phyloP scores from a whole-genome alignment of 2,888 invertebrate species.

The Drosophila pseudotalamancana region DNA sequence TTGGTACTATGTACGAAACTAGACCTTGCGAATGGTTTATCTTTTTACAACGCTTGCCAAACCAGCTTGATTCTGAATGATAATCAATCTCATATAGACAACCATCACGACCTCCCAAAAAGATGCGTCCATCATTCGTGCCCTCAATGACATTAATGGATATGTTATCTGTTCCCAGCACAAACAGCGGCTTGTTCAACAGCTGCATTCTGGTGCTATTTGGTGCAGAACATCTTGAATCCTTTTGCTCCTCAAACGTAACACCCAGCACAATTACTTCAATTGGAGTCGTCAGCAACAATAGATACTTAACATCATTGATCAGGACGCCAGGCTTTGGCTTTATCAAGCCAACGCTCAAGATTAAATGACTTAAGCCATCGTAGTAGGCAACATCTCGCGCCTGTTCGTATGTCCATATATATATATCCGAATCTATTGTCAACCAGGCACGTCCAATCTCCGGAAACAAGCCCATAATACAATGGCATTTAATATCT shows the following conservation, averaged over 20 bases:
- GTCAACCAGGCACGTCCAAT: constrained; percentile 98
- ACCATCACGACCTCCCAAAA: constrained; percentile 97
- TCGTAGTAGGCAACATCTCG: constrained; percentile 98
- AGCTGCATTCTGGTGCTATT: constrained; percentile 91
- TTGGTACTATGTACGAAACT: constrained; percentile 94
- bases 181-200: constrained; percentile 97
- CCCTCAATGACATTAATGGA: constrained; percentile 93
- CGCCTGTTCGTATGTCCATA: constrained; percentile 98
- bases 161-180: constrained; percentile 94
- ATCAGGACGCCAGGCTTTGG: constrained; percentile 96
- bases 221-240: constrained; percentile 15
- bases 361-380: constrained; percentile 96
- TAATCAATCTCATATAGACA: constrained; percentile 97
- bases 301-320: constrained; percentile 93
- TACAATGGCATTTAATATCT: constrained; percentile 98
- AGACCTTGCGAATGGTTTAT: constrained; percentile 96
- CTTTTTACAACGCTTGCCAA: constrained; percentile 97
- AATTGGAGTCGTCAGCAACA: constrained; percentile 96
- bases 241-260: constrained; percentile 79
- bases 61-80: constrained; percentile 96
- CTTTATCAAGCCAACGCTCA: constrained; percentile 95
- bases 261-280: constrained; percentile 90
- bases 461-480: constrained; percentile 98
- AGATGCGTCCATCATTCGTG: constrained; percentile 93
- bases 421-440: constrained; percentile 98